Percentiles rank a stretch among this genome's conserved stretches.
phyloP scores from a whole-genome alignment of 2,797 vertebrate species.

The Acipenser ruthenus region DNA sequence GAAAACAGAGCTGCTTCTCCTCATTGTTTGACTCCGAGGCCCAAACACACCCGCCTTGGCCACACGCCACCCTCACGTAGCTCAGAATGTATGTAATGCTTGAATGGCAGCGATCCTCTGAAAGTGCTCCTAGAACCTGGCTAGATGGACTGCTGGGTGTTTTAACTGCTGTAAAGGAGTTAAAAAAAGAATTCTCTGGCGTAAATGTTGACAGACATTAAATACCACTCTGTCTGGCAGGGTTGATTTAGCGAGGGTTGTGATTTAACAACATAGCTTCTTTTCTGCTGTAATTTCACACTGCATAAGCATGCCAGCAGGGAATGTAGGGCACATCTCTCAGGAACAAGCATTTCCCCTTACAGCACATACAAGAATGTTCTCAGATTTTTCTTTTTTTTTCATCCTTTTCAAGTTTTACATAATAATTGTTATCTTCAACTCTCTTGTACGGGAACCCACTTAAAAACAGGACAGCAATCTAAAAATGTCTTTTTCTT shows the following conservation, averaged over 20 bases:
- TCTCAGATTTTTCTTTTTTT: too few species aligned
- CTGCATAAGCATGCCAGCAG: not conserved
- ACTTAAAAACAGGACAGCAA: too few species aligned
- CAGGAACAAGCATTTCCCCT: not conserved
- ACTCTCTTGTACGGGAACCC: too few species aligned
- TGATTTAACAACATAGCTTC: not conserved
- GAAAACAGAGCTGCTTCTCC: slow-evolving; percentile 30
- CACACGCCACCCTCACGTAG: slow-evolving; percentile 14
- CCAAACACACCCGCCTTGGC: slow-evolving; percentile 33
- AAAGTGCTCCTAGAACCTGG: not conserved
- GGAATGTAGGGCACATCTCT: not conserved
- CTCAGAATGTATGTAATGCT: too few species aligned
- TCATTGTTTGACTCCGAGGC: slow-evolving; percentile 19
- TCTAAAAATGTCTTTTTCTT: too few species aligned
- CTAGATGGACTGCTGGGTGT: not conserved
- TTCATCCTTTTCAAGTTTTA: too few species aligned
- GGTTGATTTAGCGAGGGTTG: not conserved
- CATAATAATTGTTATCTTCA: too few species aligned
- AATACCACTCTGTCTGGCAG: not conserved
- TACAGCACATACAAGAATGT: not conserved
- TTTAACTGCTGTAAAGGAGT: not conserved
- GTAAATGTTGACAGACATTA: not conserved
- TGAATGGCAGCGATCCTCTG: too few species aligned
- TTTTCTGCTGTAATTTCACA: not conserved
- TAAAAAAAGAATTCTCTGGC: not conserved